Percentiles rank a stretch among this genome's conserved stretches.
phyloP scores from a whole-genome alignment of 2,113 vertebrate species.

The Ceratotherium simum region DNA sequence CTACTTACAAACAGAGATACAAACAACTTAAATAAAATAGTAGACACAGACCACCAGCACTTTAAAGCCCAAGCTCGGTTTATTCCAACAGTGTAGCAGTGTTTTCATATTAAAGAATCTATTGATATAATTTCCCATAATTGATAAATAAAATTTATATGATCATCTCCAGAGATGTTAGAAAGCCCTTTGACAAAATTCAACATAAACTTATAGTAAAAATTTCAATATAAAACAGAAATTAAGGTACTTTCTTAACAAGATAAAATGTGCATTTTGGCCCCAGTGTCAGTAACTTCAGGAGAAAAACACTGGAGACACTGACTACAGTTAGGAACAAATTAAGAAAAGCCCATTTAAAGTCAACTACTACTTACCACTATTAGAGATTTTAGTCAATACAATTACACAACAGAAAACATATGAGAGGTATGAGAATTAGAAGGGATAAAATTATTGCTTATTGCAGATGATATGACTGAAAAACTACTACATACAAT shows the following conservation, averaged over 20 bases:
- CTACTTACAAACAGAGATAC: background rate
- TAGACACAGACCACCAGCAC: background rate
- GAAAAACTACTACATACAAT: background rate
- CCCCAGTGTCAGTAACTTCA: background rate
- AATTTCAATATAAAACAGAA: background rate
- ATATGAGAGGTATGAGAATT: background rate
- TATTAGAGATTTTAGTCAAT: background rate
- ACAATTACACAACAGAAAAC: conserved; percentile 15
- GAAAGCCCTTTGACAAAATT: conserved; percentile 7
- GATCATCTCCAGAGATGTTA: background rate
- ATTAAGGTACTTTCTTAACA: background rate
- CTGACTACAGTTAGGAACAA: background rate
- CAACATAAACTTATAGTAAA: background rate
- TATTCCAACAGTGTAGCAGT: background rate
- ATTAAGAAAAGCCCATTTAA: background rate
- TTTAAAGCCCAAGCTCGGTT: background rate
- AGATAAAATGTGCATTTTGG: conserved; percentile 14
- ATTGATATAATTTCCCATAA: background rate
- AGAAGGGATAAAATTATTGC: background rate
- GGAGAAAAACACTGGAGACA: background rate
- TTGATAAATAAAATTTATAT: background rate
- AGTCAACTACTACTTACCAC: background rate
- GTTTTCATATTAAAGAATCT: background rate
- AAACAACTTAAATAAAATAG: conserved; percentile 29
- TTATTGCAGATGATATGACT: background rate